A percentile compares a stretch with the other conserved stretches of the same genome.
Conservation (phyloP, 1,140 invertebrate genomes). For the Geopemphigus sp. region DNA sequence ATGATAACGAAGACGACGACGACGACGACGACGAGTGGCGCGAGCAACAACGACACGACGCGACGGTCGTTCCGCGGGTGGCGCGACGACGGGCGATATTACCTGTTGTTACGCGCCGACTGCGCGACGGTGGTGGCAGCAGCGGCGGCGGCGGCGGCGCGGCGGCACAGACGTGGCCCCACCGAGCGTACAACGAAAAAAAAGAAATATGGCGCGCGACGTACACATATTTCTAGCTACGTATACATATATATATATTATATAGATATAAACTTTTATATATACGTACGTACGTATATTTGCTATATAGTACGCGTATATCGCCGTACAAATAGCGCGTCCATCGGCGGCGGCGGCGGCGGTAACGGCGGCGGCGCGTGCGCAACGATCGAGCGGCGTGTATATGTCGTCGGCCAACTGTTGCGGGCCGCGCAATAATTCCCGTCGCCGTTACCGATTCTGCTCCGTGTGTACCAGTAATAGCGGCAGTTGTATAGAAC, state of each 20-base stretch:
- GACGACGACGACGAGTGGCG: neutral
- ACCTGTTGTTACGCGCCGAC: slow-evolving; percentile 25
- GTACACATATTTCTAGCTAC: neutral
- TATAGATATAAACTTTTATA: neutral
- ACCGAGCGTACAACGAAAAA: neutral
- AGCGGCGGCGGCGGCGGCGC: slow-evolving; percentile 16
- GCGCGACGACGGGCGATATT: neutral
- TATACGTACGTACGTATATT: neutral
- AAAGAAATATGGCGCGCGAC: neutral
- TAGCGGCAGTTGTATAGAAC: too few relatives aligned
- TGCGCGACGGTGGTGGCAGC: neutral
- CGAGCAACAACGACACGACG: neutral
- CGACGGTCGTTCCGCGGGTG: neutral
- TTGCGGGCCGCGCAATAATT: neutral
- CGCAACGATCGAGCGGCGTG: neutral
- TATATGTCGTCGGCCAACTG: slow-evolving; percentile 1
- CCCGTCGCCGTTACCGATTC: neutral
- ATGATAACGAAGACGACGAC: neutral
- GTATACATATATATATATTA: neutral
- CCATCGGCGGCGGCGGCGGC: too few relatives aligned
- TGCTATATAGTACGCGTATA: neutral
- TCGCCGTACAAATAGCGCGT: neutral
- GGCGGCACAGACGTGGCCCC: slow-evolving; percentile 3
- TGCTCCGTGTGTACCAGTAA: neutral
- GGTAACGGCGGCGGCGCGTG: neutral